A percentile compares a stretch with the other conserved stretches of the same genome.
phyloP scores from a whole-genome alignment of 2,797 vertebrate genomes.

The Tenualosa ilisha region DNA sequence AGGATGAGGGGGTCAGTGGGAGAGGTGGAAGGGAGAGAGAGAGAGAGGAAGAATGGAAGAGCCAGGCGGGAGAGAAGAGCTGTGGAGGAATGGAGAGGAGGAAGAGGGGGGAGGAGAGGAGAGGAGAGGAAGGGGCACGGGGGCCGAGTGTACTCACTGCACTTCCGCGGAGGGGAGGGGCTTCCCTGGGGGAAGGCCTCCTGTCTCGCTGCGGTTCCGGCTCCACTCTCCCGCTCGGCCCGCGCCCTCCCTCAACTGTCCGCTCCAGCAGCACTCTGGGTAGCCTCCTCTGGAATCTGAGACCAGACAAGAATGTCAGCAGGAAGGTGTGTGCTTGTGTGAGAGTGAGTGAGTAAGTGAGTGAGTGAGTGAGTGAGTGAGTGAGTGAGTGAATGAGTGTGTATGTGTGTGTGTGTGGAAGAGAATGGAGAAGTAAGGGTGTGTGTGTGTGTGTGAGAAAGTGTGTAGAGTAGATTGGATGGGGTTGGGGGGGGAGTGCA shows the following conservation, averaged over 20 bases:
- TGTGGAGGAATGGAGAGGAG: background rate
- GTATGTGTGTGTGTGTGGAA: slow-evolving; percentile 37
- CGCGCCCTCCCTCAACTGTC: slow-evolving; percentile 33
- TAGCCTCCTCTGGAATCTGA: slow-evolving; percentile 57
- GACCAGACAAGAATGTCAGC: slow-evolving; percentile 54
- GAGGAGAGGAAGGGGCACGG: background rate
- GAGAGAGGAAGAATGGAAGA: slow-evolving; percentile 6
- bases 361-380: slow-evolving; percentile 4
- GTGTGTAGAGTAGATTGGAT: background rate
- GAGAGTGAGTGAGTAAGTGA: background rate
- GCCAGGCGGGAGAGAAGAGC: background rate
- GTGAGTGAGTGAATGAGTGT: slow-evolving; percentile 17
- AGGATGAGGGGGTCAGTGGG: background rate
- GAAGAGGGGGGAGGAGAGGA: background rate
- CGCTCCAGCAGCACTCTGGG: slow-evolving; percentile 63
- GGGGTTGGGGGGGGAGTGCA: background rate
- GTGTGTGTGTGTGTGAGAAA: slow-evolving; percentile 38
- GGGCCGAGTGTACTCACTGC: slow-evolving; percentile 57
- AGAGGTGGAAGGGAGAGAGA: background rate
- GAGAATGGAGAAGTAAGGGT: slow-evolving; percentile 11
- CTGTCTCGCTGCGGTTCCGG: slow-evolving; percentile 18
- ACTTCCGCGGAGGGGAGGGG: slow-evolving; percentile 60
- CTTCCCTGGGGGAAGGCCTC: slow-evolving; percentile 48
- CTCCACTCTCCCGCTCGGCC: background rate
- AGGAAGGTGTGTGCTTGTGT: slow-evolving; percentile 15